Percentiles rank a stretch among this genome's conserved stretches.
These are phyloP conservation scores for Momotus momota DNA, from an alignment of 2,797 vertebrate species.

Conservation along the genomic window DNA sequence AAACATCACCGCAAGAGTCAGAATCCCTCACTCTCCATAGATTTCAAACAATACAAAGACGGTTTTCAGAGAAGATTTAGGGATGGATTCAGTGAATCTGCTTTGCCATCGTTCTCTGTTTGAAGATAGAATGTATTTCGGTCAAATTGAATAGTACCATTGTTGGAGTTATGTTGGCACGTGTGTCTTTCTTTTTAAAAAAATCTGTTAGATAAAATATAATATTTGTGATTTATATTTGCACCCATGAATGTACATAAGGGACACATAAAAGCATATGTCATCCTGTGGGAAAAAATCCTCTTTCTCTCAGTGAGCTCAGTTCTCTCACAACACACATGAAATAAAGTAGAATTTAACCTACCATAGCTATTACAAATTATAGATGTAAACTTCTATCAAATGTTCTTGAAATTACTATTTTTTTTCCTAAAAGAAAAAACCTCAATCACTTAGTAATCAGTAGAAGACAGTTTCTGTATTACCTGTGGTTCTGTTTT, in stretches of 20 bases:
- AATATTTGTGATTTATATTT: not conserved
- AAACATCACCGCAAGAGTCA: not conserved
- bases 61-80: not conserved
- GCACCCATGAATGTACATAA: not conserved
- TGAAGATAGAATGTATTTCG: not conserved
- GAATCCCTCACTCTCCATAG: conserved; percentile 1
- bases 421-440: not conserved
- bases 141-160: not conserved
- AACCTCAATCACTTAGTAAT: not conserved
- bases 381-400: not conserved
- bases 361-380: not conserved
- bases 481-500: not conserved
- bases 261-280: not conserved
- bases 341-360: not conserved
- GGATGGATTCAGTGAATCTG: not conserved
- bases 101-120: not conserved
- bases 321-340: not conserved
- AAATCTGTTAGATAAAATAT: not conserved
- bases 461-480: not conserved
- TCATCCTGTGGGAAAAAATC: not conserved
- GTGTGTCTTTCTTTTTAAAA: not conserved
- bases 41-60: not conserved
- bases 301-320: not conserved
- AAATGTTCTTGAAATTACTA: not conserved
- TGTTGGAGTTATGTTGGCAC: not conserved